Evolutionary conservation across 1,140 invertebrate genomes (phyloP).

Genomic region (Aphaenogaster rudis): DNA sequence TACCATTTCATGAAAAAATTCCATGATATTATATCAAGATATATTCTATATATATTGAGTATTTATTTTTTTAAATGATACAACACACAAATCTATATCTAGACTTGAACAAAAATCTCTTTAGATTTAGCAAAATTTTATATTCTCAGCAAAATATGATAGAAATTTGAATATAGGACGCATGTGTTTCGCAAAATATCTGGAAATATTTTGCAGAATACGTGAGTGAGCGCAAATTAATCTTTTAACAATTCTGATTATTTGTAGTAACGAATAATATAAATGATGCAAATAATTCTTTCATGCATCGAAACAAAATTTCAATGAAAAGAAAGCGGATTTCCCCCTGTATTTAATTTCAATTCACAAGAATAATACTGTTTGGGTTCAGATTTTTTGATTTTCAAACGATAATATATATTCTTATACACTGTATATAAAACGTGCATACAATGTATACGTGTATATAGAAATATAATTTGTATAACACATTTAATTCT

Average conservation of each 20-base stretch:
- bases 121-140: not conserved
- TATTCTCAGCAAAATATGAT: not conserved
- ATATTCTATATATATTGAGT: not conserved
- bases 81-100: constrained; percentile 4
- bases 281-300: constrained; percentile 1
- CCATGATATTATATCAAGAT: not conserved
- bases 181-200: not conserved
- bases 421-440: constrained; percentile 53
- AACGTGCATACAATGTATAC: constrained; percentile 36
- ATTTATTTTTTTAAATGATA: constrained; percentile 17
- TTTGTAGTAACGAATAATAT: not conserved
- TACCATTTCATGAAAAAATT: constrained; percentile 14
- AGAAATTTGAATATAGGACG: not conserved
- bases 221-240: not conserved
- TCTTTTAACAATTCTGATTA: not conserved
- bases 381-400: constrained; percentile 15
- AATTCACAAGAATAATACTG: constrained; percentile 46
- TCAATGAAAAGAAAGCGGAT: not conserved
- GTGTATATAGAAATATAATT: constrained; percentile 59
- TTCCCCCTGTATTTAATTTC: constrained; percentile 41
- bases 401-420: constrained; percentile 32
- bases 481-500: constrained; percentile 31
- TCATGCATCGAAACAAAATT: not conserved
- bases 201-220: not conserved
- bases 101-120: not conserved